Conservation (phyloP, 2,888 invertebrate species). For the Agriotes lineatus region DNA sequence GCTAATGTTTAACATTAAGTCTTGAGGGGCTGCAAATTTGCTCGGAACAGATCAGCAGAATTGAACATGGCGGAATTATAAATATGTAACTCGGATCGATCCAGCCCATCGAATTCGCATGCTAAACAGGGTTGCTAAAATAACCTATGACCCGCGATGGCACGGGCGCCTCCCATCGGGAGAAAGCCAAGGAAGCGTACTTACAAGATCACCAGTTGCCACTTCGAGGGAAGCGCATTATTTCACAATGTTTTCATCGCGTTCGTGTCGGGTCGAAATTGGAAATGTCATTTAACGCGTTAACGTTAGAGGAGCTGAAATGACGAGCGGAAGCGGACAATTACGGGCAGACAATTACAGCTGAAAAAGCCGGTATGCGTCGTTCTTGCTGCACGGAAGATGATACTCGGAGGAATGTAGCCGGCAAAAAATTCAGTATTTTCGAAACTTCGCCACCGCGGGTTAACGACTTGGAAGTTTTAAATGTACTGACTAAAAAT, state of each 20-base stretch:
- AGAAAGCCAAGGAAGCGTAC: background rate
- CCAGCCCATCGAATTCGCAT: background rate
- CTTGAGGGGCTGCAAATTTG: too few relatives aligned
- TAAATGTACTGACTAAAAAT: slow-evolving; percentile 51
- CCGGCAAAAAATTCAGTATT: slow-evolving; percentile 21
- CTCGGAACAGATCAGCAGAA: too few relatives aligned
- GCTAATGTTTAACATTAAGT: too few relatives aligned
- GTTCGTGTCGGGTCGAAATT: slow-evolving; percentile 38
- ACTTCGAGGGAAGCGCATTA: background rate
- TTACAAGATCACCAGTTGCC: slow-evolving; percentile 6
- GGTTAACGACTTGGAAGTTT: slow-evolving; percentile 52
- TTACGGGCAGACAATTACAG: slow-evolving; percentile 31
- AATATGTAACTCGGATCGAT: too few relatives aligned
- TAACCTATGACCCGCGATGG: background rate
- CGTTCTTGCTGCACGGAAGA: slow-evolving; percentile 15
- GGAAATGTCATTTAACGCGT: slow-evolving; percentile 39
- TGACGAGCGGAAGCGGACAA: slow-evolving; percentile 32
- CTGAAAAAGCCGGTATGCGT: slow-evolving; percentile 23
- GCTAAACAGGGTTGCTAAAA: background rate
- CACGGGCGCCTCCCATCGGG: background rate
- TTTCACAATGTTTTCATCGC: slow-evolving; percentile 20
- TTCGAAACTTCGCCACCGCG: slow-evolving; percentile 34
- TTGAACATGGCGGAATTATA: too few relatives aligned
- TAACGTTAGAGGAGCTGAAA: slow-evolving; percentile 19
- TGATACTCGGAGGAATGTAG: slow-evolving; percentile 33